These are phyloP conservation scores for Aspidiotus destructor DNA, from an alignment of 2,888 invertebrate genomes.

Conservation along the genomic window DNA sequence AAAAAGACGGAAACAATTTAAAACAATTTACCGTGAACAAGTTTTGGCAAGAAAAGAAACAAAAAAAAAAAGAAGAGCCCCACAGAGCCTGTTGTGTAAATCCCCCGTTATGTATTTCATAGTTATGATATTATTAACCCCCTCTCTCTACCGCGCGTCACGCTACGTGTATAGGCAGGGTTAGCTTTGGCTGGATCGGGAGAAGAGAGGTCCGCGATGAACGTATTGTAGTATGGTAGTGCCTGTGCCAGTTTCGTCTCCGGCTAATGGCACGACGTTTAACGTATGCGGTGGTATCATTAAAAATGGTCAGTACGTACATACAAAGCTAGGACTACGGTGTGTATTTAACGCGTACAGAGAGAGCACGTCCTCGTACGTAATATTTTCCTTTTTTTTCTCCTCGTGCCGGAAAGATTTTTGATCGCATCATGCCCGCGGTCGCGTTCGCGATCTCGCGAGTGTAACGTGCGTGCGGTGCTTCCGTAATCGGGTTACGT, in stretches of 20 bases:
- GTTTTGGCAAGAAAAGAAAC: neutral
- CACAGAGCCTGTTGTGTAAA: neutral
- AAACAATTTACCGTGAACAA: conserved; percentile 6
- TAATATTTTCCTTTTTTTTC: no score
- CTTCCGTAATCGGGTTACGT: neutral
- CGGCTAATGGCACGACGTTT: conserved; percentile 10
- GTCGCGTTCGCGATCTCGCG: neutral
- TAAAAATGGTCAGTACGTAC: conserved; percentile 11
- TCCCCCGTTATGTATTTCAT: conserved; percentile 6
- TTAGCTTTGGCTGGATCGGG: neutral
- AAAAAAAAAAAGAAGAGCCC: conserved; percentile 8
- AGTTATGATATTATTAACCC: neutral
- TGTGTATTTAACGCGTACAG: no score
- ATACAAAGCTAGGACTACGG: no score
- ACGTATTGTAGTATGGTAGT: neutral
- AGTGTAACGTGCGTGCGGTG: no score
- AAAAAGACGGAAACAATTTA: conserved; percentile 9
- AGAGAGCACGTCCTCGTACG: no score
- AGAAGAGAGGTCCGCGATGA: conserved; percentile 2
- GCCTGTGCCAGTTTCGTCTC: conserved; percentile 20
- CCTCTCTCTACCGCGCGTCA: no score
- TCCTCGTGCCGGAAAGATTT: no score
- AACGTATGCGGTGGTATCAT: conserved; percentile 16
- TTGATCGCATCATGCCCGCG: neutral
- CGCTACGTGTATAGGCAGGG: neutral